Percentiles rank a stretch among this genome's conserved stretches.
Evolutionary conservation across 2,113 vertebrate species (phyloP).

Genomic region (Spea multiplicata): DNA sequence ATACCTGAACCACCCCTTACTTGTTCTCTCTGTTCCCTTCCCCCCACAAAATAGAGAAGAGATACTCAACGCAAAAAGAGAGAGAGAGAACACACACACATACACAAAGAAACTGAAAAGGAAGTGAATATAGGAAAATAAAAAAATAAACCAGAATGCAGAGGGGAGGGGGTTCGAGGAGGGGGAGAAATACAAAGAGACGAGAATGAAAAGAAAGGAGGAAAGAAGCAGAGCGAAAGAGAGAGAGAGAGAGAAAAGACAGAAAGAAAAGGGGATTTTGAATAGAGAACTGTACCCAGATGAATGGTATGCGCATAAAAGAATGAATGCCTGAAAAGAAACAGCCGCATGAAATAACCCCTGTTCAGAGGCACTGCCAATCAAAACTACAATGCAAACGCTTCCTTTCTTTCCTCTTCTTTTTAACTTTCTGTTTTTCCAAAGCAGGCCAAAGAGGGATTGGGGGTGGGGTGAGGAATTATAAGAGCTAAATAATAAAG

Average conservation of each 20-base stretch:
- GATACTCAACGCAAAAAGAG: constrained; percentile 64
- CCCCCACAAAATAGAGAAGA: constrained; percentile 52
- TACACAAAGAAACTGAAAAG: constrained; percentile 63
- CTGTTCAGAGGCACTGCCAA: constrained; percentile 67
- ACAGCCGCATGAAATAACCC: constrained; percentile 67
- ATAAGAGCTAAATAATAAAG: not conserved
- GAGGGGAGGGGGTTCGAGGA: constrained; percentile 56
- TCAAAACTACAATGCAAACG: constrained; percentile 62
- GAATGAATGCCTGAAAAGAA: constrained; percentile 68
- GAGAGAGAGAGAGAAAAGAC: constrained; percentile 66
- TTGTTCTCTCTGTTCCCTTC: constrained; percentile 17
- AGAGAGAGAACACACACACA: constrained; percentile 61
- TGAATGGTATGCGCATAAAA: constrained; percentile 64
- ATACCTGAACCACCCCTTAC: not conserved
- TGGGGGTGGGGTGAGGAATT: not conserved
- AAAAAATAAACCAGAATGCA: constrained; percentile 51
- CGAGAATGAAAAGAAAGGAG: constrained; percentile 64
- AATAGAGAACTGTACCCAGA: constrained; percentile 56
- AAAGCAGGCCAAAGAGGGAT: constrained; percentile 5
- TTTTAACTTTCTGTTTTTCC: constrained; percentile 52
- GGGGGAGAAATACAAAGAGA: constrained; percentile 67
- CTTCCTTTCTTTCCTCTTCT: constrained; percentile 65
- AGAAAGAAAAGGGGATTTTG: constrained; percentile 56
- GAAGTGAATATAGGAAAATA: constrained; percentile 48
- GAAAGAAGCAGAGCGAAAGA: constrained; percentile 65